These are phyloP conservation scores for Rhinogobius similis DNA, from an alignment of 2,113 vertebrate genomes.

Conservation along the genomic window DNA sequence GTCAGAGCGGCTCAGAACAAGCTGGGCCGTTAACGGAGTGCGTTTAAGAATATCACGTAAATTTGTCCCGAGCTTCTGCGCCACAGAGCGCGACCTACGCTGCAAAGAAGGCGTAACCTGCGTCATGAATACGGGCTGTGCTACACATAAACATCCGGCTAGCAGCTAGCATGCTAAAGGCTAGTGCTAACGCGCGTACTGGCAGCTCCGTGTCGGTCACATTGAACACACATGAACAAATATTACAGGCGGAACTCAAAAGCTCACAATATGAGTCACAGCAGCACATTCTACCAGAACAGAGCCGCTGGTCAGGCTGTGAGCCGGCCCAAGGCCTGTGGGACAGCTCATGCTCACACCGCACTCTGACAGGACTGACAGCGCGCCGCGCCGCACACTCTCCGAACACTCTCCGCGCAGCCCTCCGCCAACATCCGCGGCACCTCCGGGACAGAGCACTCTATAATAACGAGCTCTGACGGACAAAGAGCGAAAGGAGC, in stretches of 20 bases:
- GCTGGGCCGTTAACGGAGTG: conserved; percentile 37
- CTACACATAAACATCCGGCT: conserved; percentile 78
- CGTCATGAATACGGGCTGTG: conserved; percentile 77
- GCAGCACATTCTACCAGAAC: conserved; percentile 2
- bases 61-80: conserved; percentile 41
- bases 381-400: conserved; percentile 30
- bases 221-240: background rate
- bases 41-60: conserved; percentile 60
- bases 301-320: conserved; percentile 30
- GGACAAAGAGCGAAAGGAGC: background rate
- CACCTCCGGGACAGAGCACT: background rate
- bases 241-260: background rate
- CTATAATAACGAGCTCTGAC: background rate
- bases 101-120: conserved; percentile 55
- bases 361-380: conserved; percentile 56
- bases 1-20: background rate
- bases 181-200: conserved; percentile 53
- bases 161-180: conserved; percentile 53
- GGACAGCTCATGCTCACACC: conserved; percentile 59
- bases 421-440: too few species aligned
- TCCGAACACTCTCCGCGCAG: background rate
- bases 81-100: conserved; percentile 59
- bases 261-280: background rate
- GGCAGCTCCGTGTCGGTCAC: conserved; percentile 38
- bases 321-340: conserved; percentile 68